Percentiles rank a stretch among this genome's conserved stretches.
Evolutionary conservation across 1,140 invertebrate species (phyloP).

Genomic region (Oryzaephilus surinamensis): DNA sequence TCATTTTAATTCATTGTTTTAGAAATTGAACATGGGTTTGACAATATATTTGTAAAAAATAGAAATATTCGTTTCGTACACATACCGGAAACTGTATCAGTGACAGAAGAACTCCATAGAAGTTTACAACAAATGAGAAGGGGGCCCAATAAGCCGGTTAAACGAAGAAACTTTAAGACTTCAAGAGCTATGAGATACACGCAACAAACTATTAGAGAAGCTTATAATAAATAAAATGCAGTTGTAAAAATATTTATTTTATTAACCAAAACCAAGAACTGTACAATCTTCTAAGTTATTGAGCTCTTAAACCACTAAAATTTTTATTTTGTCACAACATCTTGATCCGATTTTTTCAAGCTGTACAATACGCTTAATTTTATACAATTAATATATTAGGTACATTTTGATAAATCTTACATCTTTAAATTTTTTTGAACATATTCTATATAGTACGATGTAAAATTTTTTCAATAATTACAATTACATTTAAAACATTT

Average conservation of each 20-base stretch:
- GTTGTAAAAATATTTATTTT: not conserved
- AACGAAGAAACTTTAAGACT: constrained; percentile 6
- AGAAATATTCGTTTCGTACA: constrained; percentile 28
- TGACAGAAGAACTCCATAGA: no score
- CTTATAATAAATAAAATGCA: constrained; percentile 5
- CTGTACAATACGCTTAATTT: not conserved
- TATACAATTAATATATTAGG: not conserved
- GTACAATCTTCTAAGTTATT: no score
- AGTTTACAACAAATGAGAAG: no score
- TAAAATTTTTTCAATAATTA: not conserved
- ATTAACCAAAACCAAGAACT: not conserved
- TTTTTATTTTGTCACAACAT: constrained; percentile 1
- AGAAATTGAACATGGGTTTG: constrained; percentile 21
- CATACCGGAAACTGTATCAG: constrained; percentile 27
- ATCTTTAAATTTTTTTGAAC: no score
- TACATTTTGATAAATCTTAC: not conserved
- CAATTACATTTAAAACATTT: not conserved
- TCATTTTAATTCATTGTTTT: constrained; percentile 6
- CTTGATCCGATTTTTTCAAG: not conserved
- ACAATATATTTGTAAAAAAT: constrained; percentile 22
- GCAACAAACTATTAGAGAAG: constrained; percentile 8
- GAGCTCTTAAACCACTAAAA: no score
- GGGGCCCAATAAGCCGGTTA: no score
- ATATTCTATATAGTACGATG: not conserved
- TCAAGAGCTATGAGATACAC: constrained; percentile 7